Conservation (phyloP, 2,113 vertebrate species). For the Anarrhichthys ocellatus region DNA sequence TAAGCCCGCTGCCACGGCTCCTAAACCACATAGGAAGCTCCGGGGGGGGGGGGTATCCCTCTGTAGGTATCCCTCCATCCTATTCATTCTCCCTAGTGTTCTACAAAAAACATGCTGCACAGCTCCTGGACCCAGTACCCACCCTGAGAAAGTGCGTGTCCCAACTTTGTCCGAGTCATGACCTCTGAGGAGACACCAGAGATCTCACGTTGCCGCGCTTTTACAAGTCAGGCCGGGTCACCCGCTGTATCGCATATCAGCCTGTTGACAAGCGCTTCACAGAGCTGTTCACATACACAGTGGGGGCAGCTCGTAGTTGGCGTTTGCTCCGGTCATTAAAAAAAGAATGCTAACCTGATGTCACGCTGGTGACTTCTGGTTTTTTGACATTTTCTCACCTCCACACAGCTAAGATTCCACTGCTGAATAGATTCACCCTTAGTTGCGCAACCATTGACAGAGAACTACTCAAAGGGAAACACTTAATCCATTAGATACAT, state of each 20-base stretch:
- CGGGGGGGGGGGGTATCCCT: conserved; percentile 11
- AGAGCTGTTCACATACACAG: conserved; percentile 9
- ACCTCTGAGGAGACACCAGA: conserved; percentile 39
- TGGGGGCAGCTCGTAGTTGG: not conserved
- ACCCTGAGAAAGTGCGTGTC: conserved; percentile 36
- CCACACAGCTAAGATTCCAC: conserved; percentile 3
- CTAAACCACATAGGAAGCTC: conserved; percentile 45
- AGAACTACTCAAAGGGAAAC: not conserved
- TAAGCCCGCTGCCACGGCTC: conserved; percentile 48
- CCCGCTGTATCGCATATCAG: conserved; percentile 50
- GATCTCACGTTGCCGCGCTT: conserved; percentile 51
- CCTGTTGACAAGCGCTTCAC: conserved; percentile 43
- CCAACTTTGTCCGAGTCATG: conserved; percentile 42
- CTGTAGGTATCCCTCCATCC: conserved; percentile 42
- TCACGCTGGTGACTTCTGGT: not conserved
- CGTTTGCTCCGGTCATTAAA: conserved; percentile 19
- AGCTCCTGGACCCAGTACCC: not conserved
- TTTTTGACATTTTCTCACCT: not conserved
- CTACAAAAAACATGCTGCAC: not conserved
- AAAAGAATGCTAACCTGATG: not conserved
- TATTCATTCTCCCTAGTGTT: conserved; percentile 6
- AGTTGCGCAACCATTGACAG: not conserved
- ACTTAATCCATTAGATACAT: not conserved
- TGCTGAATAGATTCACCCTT: not conserved
- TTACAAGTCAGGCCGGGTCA: conserved; percentile 55